Percentiles rank a stretch among this genome's conserved stretches.
Evolutionary conservation across 2,113 vertebrate species (phyloP).

Genomic region (Phodopus roborovskii): DNA sequence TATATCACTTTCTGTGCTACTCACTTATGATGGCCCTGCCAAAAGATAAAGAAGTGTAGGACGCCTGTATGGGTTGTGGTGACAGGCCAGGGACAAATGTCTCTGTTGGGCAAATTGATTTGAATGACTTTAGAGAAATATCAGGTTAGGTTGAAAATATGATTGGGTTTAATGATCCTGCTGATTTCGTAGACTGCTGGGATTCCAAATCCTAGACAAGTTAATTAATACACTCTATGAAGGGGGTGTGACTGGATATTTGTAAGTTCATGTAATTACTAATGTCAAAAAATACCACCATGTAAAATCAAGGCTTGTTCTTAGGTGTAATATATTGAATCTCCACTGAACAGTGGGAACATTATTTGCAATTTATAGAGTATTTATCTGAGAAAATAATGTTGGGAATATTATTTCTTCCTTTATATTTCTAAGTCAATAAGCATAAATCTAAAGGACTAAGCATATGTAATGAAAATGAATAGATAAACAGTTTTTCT

Average conservation of each 20-base stretch:
- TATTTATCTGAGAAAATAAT: slow-evolving; percentile 83
- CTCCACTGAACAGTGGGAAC: slow-evolving; percentile 76
- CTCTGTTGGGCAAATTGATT: slow-evolving; percentile 90
- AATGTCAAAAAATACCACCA: slow-evolving; percentile 77
- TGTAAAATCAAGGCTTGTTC: slow-evolving; percentile 73
- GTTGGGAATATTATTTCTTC: slow-evolving; percentile 80
- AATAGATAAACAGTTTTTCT: slow-evolving; percentile 80
- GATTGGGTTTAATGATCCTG: slow-evolving; percentile 87
- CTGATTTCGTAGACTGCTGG: slow-evolving; percentile 78
- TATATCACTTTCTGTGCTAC: slow-evolving; percentile 88
- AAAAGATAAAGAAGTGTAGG: slow-evolving; percentile 91
- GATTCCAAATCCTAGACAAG: slow-evolving; percentile 82
- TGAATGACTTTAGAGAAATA: slow-evolving; percentile 88
- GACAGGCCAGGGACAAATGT: slow-evolving; percentile 89
- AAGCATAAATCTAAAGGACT: slow-evolving; percentile 74
- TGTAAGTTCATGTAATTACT: slow-evolving; percentile 79
- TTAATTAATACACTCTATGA: slow-evolving; percentile 83
- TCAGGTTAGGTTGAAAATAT: slow-evolving; percentile 85
- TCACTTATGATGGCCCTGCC: slow-evolving; percentile 90
- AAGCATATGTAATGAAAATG: slow-evolving; percentile 83
- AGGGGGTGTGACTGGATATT: slow-evolving; percentile 54
- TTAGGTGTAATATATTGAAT: slow-evolving; percentile 75
- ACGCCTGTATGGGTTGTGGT: slow-evolving; percentile 85
- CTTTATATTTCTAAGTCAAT: slow-evolving; percentile 63
- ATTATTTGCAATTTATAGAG: slow-evolving; percentile 82